Percentiles rank a stretch among this genome's conserved stretches.
phyloP scores from a whole-genome alignment of 2,797 vertebrate species.

The Limosa lapponica region DNA sequence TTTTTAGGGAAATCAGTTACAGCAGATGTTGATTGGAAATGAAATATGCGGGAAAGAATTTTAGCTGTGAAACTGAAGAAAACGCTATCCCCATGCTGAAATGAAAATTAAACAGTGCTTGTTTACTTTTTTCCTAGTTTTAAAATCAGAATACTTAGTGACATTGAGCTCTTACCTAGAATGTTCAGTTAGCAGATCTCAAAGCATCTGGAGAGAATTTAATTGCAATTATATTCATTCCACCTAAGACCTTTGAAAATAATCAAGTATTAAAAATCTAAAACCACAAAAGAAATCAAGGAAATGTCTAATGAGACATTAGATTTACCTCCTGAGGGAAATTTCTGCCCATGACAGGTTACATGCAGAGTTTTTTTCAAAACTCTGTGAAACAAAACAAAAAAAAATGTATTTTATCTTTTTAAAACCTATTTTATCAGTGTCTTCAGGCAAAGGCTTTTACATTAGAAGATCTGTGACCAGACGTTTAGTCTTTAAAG shows the following conservation, averaged over 20 bases:
- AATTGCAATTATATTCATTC: conserved; percentile 18
- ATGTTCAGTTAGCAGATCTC: conserved; percentile 12
- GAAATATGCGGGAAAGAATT: neutral
- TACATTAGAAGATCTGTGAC: neutral
- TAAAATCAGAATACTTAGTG: neutral
- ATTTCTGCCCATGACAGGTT: neutral
- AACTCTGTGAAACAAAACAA: neutral
- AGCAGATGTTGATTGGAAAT: neutral
- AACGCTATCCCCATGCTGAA: neutral
- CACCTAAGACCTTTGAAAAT: conserved; percentile 18
- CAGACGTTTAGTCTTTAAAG: neutral
- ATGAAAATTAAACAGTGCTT: neutral
- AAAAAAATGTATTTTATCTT: neutral
- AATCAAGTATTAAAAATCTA: neutral
- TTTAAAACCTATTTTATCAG: neutral
- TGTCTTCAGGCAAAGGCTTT: neutral
- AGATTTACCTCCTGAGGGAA: neutral
- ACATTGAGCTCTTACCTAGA: neutral
- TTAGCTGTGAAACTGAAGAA: neutral
- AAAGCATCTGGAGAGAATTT: neutral
- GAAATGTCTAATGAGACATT: neutral
- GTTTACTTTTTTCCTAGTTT: neutral
- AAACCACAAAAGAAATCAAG: conserved; percentile 26
- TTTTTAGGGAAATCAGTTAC: neutral
- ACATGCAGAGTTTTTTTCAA: neutral